Percentiles rank a stretch among this genome's conserved stretches.
Evolutionary conservation across 1,140 invertebrate genomes (phyloP).

Genomic region (Eumeta japonica): DNA sequence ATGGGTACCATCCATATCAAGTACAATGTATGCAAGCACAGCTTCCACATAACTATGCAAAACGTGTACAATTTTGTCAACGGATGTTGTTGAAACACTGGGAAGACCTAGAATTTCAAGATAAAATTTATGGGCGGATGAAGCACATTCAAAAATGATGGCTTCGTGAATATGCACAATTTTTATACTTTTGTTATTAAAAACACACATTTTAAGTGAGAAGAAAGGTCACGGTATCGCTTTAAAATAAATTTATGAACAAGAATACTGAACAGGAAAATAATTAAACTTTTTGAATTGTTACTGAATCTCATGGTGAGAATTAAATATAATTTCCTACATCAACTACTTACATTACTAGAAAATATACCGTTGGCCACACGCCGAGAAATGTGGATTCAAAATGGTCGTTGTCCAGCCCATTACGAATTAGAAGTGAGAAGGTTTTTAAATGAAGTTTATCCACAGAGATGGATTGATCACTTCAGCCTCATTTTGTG

Average conservation of each 20-base stretch:
- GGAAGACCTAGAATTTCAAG: neutral
- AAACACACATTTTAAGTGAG: neutral
- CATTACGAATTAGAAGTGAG: neutral
- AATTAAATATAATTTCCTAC: neutral
- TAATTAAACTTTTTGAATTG: neutral
- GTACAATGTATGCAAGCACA: neutral
- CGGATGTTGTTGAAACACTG: neutral
- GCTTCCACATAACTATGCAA: neutral
- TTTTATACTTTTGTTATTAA: neutral
- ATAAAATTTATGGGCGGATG: neutral
- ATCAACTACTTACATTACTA: neutral
- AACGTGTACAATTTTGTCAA: neutral
- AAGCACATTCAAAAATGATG: too few relatives aligned
- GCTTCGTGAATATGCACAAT: neutral
- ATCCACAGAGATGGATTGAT: too few relatives aligned
- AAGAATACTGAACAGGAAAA: neutral
- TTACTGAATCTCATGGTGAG: neutral
- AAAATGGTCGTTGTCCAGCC: neutral
- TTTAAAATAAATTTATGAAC: neutral
- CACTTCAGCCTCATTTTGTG: conserved; percentile 1
- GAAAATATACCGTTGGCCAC: neutral
- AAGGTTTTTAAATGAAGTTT: neutral
- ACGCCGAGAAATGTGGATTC: neutral
- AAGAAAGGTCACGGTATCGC: too few relatives aligned
- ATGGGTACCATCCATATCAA: neutral